Percentiles rank a stretch among this genome's conserved stretches.
phyloP scores from a whole-genome alignment of 2,888 invertebrate species.

The Pomacea canaliculata region DNA sequence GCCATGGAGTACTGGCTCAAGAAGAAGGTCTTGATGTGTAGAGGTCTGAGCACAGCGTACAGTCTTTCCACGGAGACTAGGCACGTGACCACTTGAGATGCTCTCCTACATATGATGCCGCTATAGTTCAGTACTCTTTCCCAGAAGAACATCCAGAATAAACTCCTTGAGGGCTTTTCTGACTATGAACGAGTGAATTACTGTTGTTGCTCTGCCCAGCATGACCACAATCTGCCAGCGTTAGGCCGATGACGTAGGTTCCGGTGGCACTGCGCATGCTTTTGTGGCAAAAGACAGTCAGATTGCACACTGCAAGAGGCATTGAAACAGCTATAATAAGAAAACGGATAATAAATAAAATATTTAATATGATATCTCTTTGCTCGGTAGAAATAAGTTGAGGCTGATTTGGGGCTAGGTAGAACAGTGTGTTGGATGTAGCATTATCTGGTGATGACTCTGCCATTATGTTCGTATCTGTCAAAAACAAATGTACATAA shows the following conservation, averaged over 20 bases:
- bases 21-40: too few species aligned
- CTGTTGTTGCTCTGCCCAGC: not conserved
- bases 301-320: slow-evolving; percentile 10
- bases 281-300: slow-evolving; percentile 10
- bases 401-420: not conserved
- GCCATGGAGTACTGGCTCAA: too few species aligned
- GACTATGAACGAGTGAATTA: too few species aligned
- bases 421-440: not conserved
- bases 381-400: not conserved
- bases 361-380: not conserved
- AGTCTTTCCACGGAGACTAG: too few species aligned
- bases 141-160: too few species aligned
- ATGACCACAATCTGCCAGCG: slow-evolving; percentile 2
- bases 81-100: too few species aligned
- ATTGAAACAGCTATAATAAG: not conserved
- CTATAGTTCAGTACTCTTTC: too few species aligned
- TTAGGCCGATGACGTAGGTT: slow-evolving; percentile 12
- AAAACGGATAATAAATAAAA: not conserved
- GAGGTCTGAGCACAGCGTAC: too few species aligned
- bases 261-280: slow-evolving; percentile 12
- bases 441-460: not conserved
- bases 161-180: too few species aligned
- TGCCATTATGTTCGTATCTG: too few species aligned
- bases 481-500: too few species aligned
- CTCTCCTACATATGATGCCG: too few species aligned